Conservation (phyloP, 2,888 invertebrate genomes). For the Dichetophora obliterata region DNA sequence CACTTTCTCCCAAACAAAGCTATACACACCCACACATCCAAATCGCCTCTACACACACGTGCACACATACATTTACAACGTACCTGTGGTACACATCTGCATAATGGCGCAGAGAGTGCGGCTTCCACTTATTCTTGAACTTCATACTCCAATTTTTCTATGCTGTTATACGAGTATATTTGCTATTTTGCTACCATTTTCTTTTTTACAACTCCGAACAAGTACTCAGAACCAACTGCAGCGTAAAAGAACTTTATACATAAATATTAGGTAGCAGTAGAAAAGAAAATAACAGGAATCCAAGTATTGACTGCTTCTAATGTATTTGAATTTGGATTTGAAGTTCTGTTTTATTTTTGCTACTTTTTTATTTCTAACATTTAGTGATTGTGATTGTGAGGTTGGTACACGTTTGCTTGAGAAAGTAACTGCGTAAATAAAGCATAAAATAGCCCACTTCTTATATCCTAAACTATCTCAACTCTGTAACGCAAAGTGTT, state of each 20-base stretch:
- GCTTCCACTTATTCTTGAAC: neutral
- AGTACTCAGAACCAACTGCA: neutral
- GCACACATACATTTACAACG: neutral
- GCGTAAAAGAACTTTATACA: neutral
- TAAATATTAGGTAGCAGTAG: neutral
- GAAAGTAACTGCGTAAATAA: neutral
- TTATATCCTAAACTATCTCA: too few species aligned
- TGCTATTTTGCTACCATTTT: neutral
- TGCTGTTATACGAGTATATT: neutral
- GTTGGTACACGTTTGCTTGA: neutral
- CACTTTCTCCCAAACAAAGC: neutral
- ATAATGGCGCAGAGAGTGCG: neutral
- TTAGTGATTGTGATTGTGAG: neutral
- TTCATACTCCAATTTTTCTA: neutral
- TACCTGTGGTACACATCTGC: neutral
- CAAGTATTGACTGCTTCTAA: neutral
- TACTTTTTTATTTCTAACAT: neutral
- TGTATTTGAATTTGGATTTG: neutral
- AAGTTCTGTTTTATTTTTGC: neutral
- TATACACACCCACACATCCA: neutral
- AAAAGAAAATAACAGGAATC: neutral
- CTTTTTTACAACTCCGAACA: neutral
- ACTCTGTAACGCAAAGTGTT: neutral
- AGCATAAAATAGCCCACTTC: neutral
- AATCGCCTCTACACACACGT: neutral